A percentile compares a stretch with the other conserved stretches of the same genome.
Conservation (phyloP, 2,888 invertebrate species). For the Phyto melanocephala region DNA sequence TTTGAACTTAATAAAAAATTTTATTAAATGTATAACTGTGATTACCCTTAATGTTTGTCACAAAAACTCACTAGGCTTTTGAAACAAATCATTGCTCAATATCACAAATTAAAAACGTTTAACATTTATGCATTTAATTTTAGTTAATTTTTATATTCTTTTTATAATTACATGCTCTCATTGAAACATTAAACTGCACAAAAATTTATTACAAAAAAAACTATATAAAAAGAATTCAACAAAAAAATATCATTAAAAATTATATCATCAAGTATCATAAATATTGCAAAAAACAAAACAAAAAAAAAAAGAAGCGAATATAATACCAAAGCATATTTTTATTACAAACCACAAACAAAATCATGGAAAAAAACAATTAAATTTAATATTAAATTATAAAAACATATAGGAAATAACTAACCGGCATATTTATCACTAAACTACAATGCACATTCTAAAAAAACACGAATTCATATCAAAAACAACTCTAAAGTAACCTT, state of each 20-base stretch:
- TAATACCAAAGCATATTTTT: conserved; percentile 61
- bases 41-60: not conserved
- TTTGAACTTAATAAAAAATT: too few relatives aligned
- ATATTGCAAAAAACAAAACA: conserved; percentile 2
- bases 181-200: not conserved
- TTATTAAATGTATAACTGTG: not conserved
- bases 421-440: conserved; percentile 16
- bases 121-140: not conserved
- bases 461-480: conserved; percentile 65
- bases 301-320: conserved; percentile 7
- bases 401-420: too few relatives aligned
- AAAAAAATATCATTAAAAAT: conserved; percentile 3
- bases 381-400: conserved; percentile 40
- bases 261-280: conserved; percentile 18
- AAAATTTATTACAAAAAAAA: not conserved
- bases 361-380: not conserved
- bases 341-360: conserved; percentile 23
- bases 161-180: conserved; percentile 26
- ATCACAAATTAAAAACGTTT: not conserved
- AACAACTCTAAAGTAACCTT: conserved; percentile 37
- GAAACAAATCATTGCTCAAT: conserved; percentile 17
- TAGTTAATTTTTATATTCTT: not conserved
- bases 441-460: not conserved
- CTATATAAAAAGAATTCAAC: not conserved
- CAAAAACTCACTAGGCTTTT: too few relatives aligned